Conservation (phyloP, 2,113 vertebrate genomes). For the Kryptolebias marmoratus region DNA sequence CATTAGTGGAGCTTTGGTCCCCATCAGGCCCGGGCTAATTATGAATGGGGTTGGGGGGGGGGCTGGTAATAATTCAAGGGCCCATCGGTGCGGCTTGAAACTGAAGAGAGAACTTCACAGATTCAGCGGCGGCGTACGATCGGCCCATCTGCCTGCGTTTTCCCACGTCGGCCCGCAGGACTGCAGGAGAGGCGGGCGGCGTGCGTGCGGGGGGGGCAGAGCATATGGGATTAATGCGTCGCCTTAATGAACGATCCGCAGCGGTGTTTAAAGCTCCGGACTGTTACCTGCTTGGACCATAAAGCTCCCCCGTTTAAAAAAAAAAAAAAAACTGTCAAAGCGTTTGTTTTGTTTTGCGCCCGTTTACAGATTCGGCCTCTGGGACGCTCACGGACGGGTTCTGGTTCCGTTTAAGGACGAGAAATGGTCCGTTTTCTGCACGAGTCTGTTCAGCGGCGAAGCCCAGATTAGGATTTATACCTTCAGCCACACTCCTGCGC, state of each 20-base stretch:
- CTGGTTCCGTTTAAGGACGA: not conserved
- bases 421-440: not conserved
- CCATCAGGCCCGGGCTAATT: conserved; percentile 81
- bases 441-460: conserved; percentile 4
- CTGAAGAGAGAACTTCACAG: conserved; percentile 75
- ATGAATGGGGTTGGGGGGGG: conserved; percentile 79
- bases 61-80: conserved; percentile 80
- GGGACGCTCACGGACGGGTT: too few relatives aligned
- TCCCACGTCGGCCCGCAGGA: conserved; percentile 61
- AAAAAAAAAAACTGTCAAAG: too few relatives aligned
- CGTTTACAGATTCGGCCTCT: too few relatives aligned
- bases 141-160: conserved; percentile 75
- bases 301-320: conserved; percentile 11
- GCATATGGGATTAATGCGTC: conserved; percentile 70
- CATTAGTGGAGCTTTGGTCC: conserved; percentile 82
- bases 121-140: conserved; percentile 67
- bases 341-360: too few relatives aligned
- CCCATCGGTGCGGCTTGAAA: conserved; percentile 77
- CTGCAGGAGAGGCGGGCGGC: conserved; percentile 58
- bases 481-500: not conserved
- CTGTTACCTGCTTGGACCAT: conserved; percentile 54
- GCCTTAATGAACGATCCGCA: conserved; percentile 63
- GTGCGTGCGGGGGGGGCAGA: conserved; percentile 46
- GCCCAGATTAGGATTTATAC: conserved; percentile 11
- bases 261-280: conserved; percentile 57